Conservation (phyloP, 1,140 invertebrate genomes). For the Drosophila virilis region DNA sequence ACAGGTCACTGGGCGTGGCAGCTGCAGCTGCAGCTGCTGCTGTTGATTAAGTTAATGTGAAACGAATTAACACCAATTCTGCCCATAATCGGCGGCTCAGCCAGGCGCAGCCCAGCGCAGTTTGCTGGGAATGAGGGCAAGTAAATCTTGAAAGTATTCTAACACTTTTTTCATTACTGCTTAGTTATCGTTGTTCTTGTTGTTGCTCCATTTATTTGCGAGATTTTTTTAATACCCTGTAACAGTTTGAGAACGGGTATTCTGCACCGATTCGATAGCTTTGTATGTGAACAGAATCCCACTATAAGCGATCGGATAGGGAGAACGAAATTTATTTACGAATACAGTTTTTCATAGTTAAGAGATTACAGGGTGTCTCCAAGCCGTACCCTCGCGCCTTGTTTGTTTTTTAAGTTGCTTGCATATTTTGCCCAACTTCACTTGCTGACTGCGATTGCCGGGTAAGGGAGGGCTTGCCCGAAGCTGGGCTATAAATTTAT, state of each 20-base stretch:
- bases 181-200: conserved; percentile 11
- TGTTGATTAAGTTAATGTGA: conserved; percentile 50
- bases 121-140: conserved; percentile 27
- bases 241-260: neutral
- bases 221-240: conserved; percentile 7
- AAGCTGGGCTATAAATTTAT: conserved; percentile 76
- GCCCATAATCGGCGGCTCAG: conserved; percentile 9
- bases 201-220: conserved; percentile 21
- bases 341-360: too few relatives aligned
- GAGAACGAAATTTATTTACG: too few relatives aligned
- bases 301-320: too few relatives aligned
- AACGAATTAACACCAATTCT: conserved; percentile 26
- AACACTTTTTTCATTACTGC: conserved; percentile 70
- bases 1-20: conserved; percentile 23
- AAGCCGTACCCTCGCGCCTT: neutral
- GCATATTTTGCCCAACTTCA: conserved; percentile 62
- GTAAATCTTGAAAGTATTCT: conserved; percentile 75
- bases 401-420: conserved; percentile 42
- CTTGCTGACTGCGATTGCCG: neutral
- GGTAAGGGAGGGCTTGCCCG: too few relatives aligned
- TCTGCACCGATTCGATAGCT: too few relatives aligned
- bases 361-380: neutral
- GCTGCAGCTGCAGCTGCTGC: neutral
- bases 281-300: too few relatives aligned
- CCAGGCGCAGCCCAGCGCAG: neutral